Base-by-base conservation (phyloP, 2,113 vertebrate genomes). In the Climacteris rufus region DNA sequence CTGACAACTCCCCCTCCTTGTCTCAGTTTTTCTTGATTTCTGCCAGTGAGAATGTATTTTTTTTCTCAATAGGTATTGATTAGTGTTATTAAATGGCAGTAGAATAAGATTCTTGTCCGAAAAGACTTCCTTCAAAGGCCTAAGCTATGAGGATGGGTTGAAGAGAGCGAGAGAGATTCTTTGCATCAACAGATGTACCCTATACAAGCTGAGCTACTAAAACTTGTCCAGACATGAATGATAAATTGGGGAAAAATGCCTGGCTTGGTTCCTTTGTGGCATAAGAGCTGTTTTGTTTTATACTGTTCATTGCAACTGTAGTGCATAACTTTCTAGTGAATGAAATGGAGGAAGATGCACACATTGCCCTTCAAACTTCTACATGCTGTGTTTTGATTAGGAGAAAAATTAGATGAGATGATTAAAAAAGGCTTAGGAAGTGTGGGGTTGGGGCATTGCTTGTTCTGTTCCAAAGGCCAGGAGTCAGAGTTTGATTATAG, bases 11-110 rank as follows among this genome's bases (percentile, higher is more conserved):
- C 59, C 78, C 87, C 28, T 95, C 79, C 69, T 42, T 76, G 53
- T 96, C 94, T 96, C 91, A 24, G 9, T 89, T 94, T 77, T 83
- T 92, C 80, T 93, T 89, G 75, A 21, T 95, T 94, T 96, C 92
- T 96, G 61, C 90, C 96, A 83, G 37, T 87, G 83, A 88, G 88
- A 95, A 95, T 71, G 59, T 93, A 56, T 68, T 84, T 91, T 90
- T 90, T 92, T 95, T 66, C 95, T 93, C 68, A 40, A 21, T 71
- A 40, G 82, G 66, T 70, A 83, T 53, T 81, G 20, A 56, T 77
- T 79, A 69, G 28, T 89, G 69, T 90, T 88, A 66, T 42, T 72
- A 91, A 87, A 63, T 76, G 74, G 65, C 76, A 77, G 35, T 80
- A 86, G 84, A 92, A 74, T 75, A 78, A 83, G 65, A 70, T 90